These are phyloP conservation scores for Zaprionus lachaisei DNA, from an alignment of 1,140 invertebrate species.

Conservation along the genomic window DNA sequence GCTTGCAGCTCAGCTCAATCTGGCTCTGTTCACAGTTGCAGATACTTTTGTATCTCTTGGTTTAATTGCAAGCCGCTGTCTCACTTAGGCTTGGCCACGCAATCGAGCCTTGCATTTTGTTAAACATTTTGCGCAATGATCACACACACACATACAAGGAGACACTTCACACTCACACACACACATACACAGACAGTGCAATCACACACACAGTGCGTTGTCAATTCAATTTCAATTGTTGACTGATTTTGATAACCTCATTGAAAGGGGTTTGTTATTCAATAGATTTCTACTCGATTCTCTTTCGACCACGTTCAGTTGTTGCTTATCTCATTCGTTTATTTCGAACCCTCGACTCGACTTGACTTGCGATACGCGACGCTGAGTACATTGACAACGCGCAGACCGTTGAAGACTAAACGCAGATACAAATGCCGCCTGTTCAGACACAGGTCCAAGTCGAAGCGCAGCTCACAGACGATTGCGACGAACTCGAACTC, in stretches of 20 bases:
- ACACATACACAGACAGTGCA: not conserved
- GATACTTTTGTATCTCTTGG: conserved; percentile 50
- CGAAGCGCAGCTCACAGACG: conserved; percentile 55
- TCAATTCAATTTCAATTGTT: conserved; percentile 38
- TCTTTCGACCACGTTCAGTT: not conserved
- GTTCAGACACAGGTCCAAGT: conserved; percentile 25
- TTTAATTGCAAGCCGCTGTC: conserved; percentile 61
- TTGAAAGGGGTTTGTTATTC: not conserved
- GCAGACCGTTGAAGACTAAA: conserved; percentile 71
- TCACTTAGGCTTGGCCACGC: conserved; percentile 60
- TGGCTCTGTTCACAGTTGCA: conserved; percentile 57
- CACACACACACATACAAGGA: conserved; percentile 26
- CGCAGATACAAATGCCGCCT: conserved; percentile 35
- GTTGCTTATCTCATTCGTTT: not conserved
- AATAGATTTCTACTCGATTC: not conserved
- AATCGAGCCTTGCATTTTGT: conserved; percentile 37
- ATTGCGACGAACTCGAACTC: conserved; percentile 54
- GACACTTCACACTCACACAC: not conserved
- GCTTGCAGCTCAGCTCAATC: conserved; percentile 1
- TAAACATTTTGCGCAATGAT: conserved; percentile 23
- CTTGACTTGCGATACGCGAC: conserved; percentile 46
- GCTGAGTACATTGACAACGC: conserved; percentile 52
- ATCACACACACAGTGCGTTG: conserved; percentile 12
- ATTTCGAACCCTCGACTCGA: not conserved
- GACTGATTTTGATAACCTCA: conserved; percentile 11